Conservation (phyloP, 2,888 invertebrate species). For the Drosophila ochracea region DNA sequence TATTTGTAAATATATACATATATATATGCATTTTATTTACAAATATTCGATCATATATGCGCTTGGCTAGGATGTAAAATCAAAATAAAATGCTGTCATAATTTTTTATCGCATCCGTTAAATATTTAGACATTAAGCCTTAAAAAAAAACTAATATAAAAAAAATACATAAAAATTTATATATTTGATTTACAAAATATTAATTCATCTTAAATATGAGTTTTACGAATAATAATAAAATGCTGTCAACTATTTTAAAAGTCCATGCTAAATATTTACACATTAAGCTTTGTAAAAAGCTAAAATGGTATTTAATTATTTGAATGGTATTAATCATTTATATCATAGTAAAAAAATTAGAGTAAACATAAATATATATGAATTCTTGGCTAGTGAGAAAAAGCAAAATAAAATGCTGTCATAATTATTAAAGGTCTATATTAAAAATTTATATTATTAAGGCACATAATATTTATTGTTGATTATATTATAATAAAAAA, state of each 20-base stretch:
- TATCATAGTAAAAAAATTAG: neutral
- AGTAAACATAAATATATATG: neutral
- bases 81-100: neutral
- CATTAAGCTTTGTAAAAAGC: constrained; percentile 42
- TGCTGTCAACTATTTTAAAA: constrained; percentile 51
- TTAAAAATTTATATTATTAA: neutral
- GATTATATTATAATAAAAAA: neutral
- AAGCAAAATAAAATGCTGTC: neutral
- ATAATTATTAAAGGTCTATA: neutral
- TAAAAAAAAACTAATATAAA: too few species aligned
- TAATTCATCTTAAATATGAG: neutral
- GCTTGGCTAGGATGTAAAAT: neutral
- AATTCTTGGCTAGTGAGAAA: neutral
- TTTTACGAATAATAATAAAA: neutral
- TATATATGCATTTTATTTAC: neutral
- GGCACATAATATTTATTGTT: neutral
- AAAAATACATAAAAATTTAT: too few species aligned
- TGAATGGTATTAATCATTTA: neutral
- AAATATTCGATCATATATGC: constrained; percentile 1
- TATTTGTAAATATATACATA: constrained; percentile 20
- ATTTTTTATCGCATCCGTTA: too few species aligned
- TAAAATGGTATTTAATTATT: neutral
- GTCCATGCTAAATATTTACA: constrained; percentile 53
- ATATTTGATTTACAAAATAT: neutral
- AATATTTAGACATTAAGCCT: too few species aligned